These are phyloP conservation scores for Congeria kusceri DNA, from an alignment of 2,888 invertebrate species.

Conservation along the genomic window DNA sequence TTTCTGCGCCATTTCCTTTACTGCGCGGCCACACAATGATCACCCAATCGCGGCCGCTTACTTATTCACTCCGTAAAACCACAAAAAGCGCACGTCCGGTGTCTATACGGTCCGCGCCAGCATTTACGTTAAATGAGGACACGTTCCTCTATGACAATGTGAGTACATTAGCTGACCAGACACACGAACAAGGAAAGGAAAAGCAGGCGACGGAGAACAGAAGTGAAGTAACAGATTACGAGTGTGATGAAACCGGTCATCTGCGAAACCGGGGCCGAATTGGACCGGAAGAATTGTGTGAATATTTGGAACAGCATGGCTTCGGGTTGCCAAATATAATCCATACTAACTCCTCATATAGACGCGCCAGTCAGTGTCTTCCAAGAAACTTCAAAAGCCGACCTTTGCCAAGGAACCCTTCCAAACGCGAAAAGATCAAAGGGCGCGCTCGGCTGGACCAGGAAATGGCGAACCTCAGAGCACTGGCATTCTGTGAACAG, in stretches of 20 bases:
- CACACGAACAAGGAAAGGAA: background rate
- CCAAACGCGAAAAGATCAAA: slow-evolving; percentile 74
- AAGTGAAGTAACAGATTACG: slow-evolving; percentile 46
- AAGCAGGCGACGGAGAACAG: slow-evolving; percentile 13
- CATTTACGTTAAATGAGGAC: slow-evolving; percentile 37
- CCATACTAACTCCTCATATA: slow-evolving; percentile 52
- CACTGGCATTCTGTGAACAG: slow-evolving; percentile 77
- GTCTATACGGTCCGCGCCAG: slow-evolving; percentile 61
- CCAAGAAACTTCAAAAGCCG: slow-evolving; percentile 62
- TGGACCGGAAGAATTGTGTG: slow-evolving; percentile 64
- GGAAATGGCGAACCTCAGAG: slow-evolving; percentile 77
- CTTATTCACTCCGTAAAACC: slow-evolving; percentile 31
- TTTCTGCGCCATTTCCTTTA: slow-evolving; percentile 51
- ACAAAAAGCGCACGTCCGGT: slow-evolving; percentile 34
- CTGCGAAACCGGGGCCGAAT: slow-evolving; percentile 53
- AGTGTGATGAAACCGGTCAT: slow-evolving; percentile 43
- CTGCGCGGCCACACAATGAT: slow-evolving; percentile 56
- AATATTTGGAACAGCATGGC: slow-evolving; percentile 67
- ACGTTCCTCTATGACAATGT: slow-evolving; percentile 6
- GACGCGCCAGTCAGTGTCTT: slow-evolving; percentile 46
- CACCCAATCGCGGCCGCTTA: slow-evolving; percentile 41
- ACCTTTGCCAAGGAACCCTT: slow-evolving; percentile 70
- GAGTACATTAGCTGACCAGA: background rate
- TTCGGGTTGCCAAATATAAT: slow-evolving; percentile 64
- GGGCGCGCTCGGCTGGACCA: slow-evolving; percentile 75